Evolutionary conservation across 2,888 invertebrate species (phyloP).

Genomic region (Euzetes globulus): DNA sequence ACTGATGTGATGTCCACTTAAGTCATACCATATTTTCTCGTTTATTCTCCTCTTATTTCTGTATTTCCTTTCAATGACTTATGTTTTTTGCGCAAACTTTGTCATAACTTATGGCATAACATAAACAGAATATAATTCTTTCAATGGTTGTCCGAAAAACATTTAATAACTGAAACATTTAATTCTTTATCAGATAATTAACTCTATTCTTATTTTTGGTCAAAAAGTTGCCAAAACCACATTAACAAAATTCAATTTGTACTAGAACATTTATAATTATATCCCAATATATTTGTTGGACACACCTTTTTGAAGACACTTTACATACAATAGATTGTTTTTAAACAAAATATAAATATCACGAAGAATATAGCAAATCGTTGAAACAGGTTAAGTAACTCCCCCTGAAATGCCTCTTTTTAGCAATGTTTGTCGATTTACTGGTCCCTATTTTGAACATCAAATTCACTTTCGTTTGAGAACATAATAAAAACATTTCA

Average conservation of each 20-base stretch:
- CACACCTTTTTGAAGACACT: too few species aligned
- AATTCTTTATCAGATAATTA: too few species aligned
- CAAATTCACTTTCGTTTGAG: not conserved
- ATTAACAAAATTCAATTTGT: too few species aligned
- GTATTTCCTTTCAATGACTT: not conserved
- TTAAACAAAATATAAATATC: not conserved
- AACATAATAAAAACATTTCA: not conserved
- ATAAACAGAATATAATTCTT: not conserved
- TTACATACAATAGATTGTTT: too few species aligned
- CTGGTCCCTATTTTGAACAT: not conserved
- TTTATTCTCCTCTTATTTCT: not conserved
- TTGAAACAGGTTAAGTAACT: not conserved
- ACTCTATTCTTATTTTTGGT: too few species aligned
- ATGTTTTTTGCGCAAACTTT: not conserved
- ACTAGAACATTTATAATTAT: too few species aligned
- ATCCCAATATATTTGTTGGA: too few species aligned
- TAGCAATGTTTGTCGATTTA: not conserved
- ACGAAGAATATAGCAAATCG: not conserved
- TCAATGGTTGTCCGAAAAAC: too few species aligned
- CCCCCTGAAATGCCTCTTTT: conserved; percentile 17
- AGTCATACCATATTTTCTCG: not conserved
- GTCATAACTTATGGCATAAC: not conserved
- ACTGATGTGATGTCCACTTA: conserved; percentile 1
- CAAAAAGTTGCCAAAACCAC: too few species aligned
- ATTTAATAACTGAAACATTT: too few species aligned